Base-by-base conservation (phyloP, 1,140 invertebrate species). In the Atopsyche davidsoni region DNA sequence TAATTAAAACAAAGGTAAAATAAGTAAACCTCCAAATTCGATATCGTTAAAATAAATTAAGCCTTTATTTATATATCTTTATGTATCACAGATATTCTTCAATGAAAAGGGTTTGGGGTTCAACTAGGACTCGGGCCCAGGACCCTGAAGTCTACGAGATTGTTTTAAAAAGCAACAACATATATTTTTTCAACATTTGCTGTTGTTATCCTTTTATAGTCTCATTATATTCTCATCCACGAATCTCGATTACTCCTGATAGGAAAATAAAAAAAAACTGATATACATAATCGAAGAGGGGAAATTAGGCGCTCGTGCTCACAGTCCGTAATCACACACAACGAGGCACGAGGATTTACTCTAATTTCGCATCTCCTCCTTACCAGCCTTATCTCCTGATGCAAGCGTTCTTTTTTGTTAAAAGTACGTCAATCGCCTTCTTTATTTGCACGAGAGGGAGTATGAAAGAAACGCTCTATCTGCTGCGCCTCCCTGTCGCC, bases 281-380 rank as follows among this genome's bases (percentile, higher is more conserved):
- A 56, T 56, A 49, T 49, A 40, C 35, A 35, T 46, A 50, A 57
- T 57, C 54, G 54, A 52, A 43, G 25, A 43, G 45, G 54, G 54
- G 54, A 32, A 52, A 48, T 49, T 51, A 45, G 38, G 43, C 43
- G 28, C 46, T 34, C 40, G 14, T 21, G 28, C 39, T 55, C 36
- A 52, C 32, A 39, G 13, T 54, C 52, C 21, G 54, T 49, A 57
- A 57, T 57, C 54, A 57, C 53, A 56, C 48, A 51, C 44, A 48
- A 51, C 47, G 48, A 31, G 21, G 39, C 19, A 21, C n/a, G 18
- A 49, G 46, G 54, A 38, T 57, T 57, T 57, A 48, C 49, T 52
- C 54, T 57, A 57, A 57, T 57, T 57, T 57, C 40, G 23, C 40
- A n/a, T n/a, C n/a, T n/a, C n/a, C n/a, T n/a, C n/a, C n/a, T n/a